Base-by-base conservation (phyloP, 2,113 vertebrate genomes). In the Brachyhypopomus occidentalis region DNA sequence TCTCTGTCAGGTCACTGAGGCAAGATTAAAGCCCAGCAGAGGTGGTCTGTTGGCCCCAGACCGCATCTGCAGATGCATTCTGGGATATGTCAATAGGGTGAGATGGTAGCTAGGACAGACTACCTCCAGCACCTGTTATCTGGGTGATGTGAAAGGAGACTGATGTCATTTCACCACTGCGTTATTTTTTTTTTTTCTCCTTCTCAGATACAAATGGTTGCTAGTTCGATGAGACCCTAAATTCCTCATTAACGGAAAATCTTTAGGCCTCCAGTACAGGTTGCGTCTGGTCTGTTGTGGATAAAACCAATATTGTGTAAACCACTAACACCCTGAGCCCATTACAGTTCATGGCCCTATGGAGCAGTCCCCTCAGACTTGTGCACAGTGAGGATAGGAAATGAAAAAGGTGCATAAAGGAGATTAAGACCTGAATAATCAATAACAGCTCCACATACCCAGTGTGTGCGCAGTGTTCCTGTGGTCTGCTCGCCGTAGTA, bases 11-110 rank as follows among this genome's bases (percentile, higher is more conserved):
- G 84, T 72, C 79, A 59, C 78, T 67, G 55, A 83, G 64, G 72
- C 76, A 85, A 87, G 86, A 87, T 85, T 84, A 87, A 87, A 85
- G 86, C 84, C 79, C 41, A 62, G 7, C 45, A 11, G 72, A 78
- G 70, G 80, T 74, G 70, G 59, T 83, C 59, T 67, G 75, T 30
- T 64, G 25, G 75, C 79, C 78, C 67, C 45, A 76, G 69, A 69
- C 59, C 23, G 27, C 52, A 69, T 78, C 72, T 83, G 78, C 86
- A 72, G 77, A 73, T 84, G 84, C 72, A 77, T 80, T 80, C 64
- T 84, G 79, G 56, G 38, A 79, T 79, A 55, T 79, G 79, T 86
- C 81, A 80, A 79, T 16, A 20, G 62, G 74, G 23, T 71, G 59
- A 79, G 60, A 73, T 48, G 77, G 66, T 58, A 52, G 63, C 77